These are phyloP conservation scores for Torymus aiolomorphi DNA, from an alignment of 2,888 invertebrate species.

Conservation along the genomic window DNA sequence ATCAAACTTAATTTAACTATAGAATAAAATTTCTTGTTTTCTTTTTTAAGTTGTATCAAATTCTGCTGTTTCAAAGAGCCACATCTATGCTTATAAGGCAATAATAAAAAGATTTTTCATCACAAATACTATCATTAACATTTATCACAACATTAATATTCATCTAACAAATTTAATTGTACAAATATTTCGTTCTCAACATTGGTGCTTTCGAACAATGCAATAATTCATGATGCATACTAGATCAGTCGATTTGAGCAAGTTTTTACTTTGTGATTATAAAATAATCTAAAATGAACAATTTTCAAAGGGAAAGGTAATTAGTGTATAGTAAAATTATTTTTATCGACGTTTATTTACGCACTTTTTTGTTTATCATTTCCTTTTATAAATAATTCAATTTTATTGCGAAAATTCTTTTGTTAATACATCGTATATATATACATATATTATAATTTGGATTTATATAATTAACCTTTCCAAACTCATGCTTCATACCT, in stretches of 20 bases:
- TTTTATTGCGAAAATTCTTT: slow-evolving; percentile 43
- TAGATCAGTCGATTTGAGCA: slow-evolving; percentile 4
- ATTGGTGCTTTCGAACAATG: slow-evolving; percentile 27
- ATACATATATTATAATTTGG: slow-evolving; percentile 32
- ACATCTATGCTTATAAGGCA: no score
- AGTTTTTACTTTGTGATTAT: slow-evolving; percentile 37
- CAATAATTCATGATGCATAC: slow-evolving; percentile 7
- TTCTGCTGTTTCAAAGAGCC: no score
- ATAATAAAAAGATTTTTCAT: no score
- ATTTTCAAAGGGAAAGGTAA: background rate
- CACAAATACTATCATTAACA: no score
- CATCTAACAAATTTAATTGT: no score
- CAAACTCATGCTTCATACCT: slow-evolving; percentile 60
- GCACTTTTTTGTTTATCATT: slow-evolving; percentile 22
- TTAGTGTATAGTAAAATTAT: background rate
- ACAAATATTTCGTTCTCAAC: slow-evolving; percentile 19
- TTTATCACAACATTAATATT: no score
- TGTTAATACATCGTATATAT: slow-evolving; percentile 1
- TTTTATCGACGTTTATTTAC: slow-evolving; percentile 33
- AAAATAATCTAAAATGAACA: slow-evolving; percentile 2
- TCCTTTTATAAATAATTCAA: slow-evolving; percentile 21
- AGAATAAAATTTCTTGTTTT: no score
- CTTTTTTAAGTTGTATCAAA: no score
- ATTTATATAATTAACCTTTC: slow-evolving; percentile 45
- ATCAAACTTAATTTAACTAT: no score